phyloP scores from a whole-genome alignment of 2,113 vertebrate genomes.

The human (Homo sapiens) region GRCh38 chr11:3865501-3866000 shows the following conservation, averaged over 20 bases:
- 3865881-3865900: neutral
- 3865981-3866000: neutral
- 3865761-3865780: neutral
- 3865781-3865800: neutral
- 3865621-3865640: neutral
- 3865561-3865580: neutral
- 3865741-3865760: neutral
- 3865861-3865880: slow-evolving; percentile 15
- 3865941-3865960: slow-evolving; percentile 47
- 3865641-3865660: neutral
- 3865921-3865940: slow-evolving; percentile 39
- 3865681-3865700: neutral
- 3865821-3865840: neutral
- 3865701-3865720: neutral
- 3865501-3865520: neutral
- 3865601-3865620: neutral
- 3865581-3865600: neutral
- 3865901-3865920: neutral
- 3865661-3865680: neutral
- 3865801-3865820: neutral
- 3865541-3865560: slow-evolving; percentile 10
- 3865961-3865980: slow-evolving; percentile 5
- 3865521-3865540: neutral
- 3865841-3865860: slow-evolving; percentile 17
- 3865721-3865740: neutral